Conservation (phyloP, 2,797 vertebrate species). For the Microctenopoma stevenorrisi region DNA sequence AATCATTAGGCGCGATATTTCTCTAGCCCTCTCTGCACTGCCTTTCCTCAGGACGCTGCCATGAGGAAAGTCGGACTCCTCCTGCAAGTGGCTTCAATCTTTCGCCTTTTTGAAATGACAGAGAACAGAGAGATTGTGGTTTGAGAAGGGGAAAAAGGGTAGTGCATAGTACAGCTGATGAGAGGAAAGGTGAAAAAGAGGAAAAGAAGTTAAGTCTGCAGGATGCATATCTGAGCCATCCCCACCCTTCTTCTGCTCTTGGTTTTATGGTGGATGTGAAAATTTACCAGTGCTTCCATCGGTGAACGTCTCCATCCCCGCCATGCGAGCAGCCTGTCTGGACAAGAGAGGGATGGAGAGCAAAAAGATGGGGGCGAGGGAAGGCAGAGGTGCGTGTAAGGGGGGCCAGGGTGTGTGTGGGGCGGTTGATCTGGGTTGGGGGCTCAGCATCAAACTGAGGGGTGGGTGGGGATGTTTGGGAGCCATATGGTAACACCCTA, state of each 20-base stretch:
- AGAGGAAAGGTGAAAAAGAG: slow-evolving; percentile 61
- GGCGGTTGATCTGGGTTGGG: slow-evolving; percentile 62
- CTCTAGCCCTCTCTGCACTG: slow-evolving; percentile 44
- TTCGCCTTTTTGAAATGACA: slow-evolving; percentile 60
- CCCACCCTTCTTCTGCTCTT: slow-evolving; percentile 34
- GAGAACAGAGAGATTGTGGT: slow-evolving; percentile 60
- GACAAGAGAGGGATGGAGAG: slow-evolving; percentile 82
- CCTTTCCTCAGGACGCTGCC: slow-evolving; percentile 51
- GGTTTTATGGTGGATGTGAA: slow-evolving; percentile 69
- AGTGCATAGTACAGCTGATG: slow-evolving; percentile 50
- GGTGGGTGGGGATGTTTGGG: slow-evolving; percentile 42
- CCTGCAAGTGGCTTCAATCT: slow-evolving; percentile 45
- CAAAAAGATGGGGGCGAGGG: slow-evolving; percentile 72
- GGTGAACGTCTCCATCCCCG: slow-evolving; percentile 91
- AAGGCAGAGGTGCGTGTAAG: slow-evolving; percentile 70
- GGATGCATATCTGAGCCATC: slow-evolving; percentile 72
- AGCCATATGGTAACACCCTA: slow-evolving; percentile 76
- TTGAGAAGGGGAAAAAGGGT: slow-evolving; percentile 41
- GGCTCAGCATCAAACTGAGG: slow-evolving; percentile 72
- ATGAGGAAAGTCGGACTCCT: slow-evolving; percentile 59
- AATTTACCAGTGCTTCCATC: slow-evolving; percentile 92
- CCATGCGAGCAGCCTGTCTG: slow-evolving; percentile 87
- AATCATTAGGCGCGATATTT: slow-evolving; percentile 75
- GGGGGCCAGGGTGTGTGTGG: slow-evolving; percentile 59
- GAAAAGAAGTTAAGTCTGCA: slow-evolving; percentile 71